These are phyloP conservation scores for Pyxicephalus adspersus DNA, from an alignment of 2,113 vertebrate species.

Conservation along the genomic window DNA sequence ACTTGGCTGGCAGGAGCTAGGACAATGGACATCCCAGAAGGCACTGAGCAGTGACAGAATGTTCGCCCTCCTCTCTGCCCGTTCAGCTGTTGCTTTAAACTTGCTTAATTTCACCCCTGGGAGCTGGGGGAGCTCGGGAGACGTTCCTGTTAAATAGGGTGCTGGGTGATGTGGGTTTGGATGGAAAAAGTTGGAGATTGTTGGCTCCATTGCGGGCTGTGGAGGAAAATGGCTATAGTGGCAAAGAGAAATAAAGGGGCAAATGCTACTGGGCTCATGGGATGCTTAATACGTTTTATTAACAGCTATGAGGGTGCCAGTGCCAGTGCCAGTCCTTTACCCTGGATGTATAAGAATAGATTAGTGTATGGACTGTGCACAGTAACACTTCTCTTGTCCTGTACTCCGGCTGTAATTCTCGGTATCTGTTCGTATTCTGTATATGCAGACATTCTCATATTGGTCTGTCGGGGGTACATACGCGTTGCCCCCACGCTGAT, in stretches of 20 bases:
- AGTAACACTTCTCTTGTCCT: too few relatives aligned
- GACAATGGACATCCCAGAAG: constrained; percentile 33
- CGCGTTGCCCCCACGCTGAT: constrained; percentile 6
- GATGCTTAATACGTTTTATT: too few relatives aligned
- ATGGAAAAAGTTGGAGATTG: neutral
- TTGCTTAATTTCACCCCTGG: constrained; percentile 34
- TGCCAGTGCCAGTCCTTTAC: too few relatives aligned
- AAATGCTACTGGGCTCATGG: neutral
- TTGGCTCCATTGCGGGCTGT: neutral
- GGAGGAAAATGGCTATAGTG: neutral
- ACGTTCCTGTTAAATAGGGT: neutral
- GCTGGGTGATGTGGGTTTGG: too few relatives aligned
- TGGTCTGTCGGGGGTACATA: neutral
- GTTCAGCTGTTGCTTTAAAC: constrained; percentile 36
- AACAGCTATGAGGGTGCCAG: too few relatives aligned
- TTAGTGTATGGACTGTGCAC: too few relatives aligned
- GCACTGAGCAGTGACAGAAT: constrained; percentile 25
- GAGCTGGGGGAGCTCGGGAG: constrained; percentile 14
- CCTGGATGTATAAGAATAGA: too few relatives aligned
- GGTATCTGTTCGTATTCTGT: too few relatives aligned
- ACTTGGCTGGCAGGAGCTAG: constrained; percentile 31
- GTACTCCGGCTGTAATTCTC: too few relatives aligned
- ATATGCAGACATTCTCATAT: too few relatives aligned
- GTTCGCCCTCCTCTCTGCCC: neutral
- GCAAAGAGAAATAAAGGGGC: neutral